Evolutionary conservation across 2,888 invertebrate species (phyloP).

Genomic region (Steinernema carpocapsae): DNA sequence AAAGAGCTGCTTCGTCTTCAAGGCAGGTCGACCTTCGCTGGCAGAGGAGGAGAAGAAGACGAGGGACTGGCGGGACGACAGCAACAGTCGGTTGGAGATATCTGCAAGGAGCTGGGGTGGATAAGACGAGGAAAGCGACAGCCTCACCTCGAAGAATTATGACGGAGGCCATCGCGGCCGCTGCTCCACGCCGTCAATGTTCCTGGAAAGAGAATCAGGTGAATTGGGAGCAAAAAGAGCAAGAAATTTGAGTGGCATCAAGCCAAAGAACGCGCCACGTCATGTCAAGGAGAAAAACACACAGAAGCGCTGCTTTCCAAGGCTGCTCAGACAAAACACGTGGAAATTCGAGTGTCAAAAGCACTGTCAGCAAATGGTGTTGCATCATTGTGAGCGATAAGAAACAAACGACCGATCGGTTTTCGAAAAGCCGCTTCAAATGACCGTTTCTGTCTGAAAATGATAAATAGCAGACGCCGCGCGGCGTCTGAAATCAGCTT

Average conservation of each 20-base stretch:
- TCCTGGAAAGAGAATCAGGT: background rate
- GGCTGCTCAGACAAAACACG: too few species aligned
- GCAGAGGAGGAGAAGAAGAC: slow-evolving; percentile 2
- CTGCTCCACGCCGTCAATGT: background rate
- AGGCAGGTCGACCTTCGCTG: background rate
- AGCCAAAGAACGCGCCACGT: too few species aligned
- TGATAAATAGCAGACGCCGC: too few species aligned
- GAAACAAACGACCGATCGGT: too few species aligned
- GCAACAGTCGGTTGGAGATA: background rate
- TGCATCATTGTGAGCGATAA: too few species aligned
- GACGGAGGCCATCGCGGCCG: background rate
- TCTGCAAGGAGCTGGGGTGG: background rate
- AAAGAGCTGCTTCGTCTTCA: background rate
- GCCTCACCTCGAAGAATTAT: background rate
- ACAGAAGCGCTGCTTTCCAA: too few species aligned
- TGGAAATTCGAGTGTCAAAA: too few species aligned
- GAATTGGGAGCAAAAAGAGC: background rate
- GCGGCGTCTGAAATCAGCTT: too few species aligned
- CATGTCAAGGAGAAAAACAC: too few species aligned
- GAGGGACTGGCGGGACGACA: slow-evolving; percentile 3
- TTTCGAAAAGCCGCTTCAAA: too few species aligned
- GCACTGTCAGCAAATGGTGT: too few species aligned
- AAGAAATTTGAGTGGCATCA: background rate
- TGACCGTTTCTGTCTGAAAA: too few species aligned
- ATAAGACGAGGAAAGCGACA: background rate